Conservation (phyloP, 2,797 vertebrate species). For the Brachyalestes nurse region DNA sequence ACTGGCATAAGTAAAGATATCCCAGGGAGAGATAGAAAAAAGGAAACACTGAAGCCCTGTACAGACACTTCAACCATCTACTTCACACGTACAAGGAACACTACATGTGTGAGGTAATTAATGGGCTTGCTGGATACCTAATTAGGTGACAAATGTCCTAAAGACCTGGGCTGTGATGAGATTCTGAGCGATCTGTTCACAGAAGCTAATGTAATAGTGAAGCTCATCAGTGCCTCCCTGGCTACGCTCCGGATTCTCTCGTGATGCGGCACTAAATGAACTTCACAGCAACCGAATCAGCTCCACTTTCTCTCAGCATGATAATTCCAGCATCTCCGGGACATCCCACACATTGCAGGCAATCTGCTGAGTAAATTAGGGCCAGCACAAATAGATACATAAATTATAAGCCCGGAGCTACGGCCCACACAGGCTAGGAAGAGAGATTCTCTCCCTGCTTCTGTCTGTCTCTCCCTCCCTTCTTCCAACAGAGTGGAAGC, state of each 20-base stretch:
- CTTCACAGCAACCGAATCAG: constrained; percentile 55
- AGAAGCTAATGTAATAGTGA: constrained; percentile 52
- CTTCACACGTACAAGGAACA: neutral
- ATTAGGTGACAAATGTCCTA: constrained; percentile 60
- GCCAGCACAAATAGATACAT: constrained; percentile 35
- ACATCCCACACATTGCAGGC: constrained; percentile 31
- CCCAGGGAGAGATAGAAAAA: constrained; percentile 5
- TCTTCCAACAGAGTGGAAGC: constrained; percentile 30
- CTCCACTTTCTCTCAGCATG: constrained; percentile 55
- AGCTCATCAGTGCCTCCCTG: constrained; percentile 51
- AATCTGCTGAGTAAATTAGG: constrained; percentile 51
- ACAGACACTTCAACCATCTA: neutral
- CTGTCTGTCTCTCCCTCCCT: constrained; percentile 9
- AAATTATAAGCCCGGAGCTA: constrained; percentile 24
- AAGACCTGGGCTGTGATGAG: constrained; percentile 57
- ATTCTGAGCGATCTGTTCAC: constrained; percentile 55
- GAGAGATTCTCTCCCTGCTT: neutral
- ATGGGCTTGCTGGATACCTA: constrained; percentile 52
- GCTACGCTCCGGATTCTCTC: constrained; percentile 42
- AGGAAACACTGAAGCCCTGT: neutral
- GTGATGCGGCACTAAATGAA: constrained; percentile 54
- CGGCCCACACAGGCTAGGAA: neutral
- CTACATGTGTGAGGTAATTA: constrained; percentile 42
- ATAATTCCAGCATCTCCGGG: constrained; percentile 41
- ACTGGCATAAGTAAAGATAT: neutral